Evolutionary conservation across 2,797 vertebrate species (phyloP), one percentile per base, ranked within the genome.

Genomic region (Crocidura indochinensis): DNA sequence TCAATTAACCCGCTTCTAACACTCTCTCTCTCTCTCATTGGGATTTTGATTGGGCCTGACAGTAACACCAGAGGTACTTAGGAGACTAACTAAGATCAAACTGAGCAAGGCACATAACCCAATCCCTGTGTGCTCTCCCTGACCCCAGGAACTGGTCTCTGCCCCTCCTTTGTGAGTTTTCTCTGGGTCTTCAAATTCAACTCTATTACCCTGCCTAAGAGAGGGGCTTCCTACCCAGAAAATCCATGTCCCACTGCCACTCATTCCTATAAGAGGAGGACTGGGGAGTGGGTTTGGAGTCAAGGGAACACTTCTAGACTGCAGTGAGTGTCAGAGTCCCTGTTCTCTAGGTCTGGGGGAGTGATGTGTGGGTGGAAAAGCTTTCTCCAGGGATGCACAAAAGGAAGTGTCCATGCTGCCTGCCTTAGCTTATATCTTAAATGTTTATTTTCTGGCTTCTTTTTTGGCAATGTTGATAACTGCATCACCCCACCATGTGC

Each of bases 331-430:
- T 31, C 80, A 76, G 67, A 84, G 46, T 68, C 6, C 31, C 71
- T 73, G 77, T 29, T 95, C 46, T 77, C 74, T 69, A 56, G 27
- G 38, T n/a, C 9, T 60, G n/a, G n/a, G n/a, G n/a, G n/a, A n/a
- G 60, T 51, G 10, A 31, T 19, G 26, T 46, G 47, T 4, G 24
- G 71, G 71, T 44, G 64, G 64, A 69, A 81, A 51, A 69, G 26
- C 44, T 56, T 10, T 56, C 84, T 91, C 24, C 15, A 78, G 19
- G 11, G 47, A 62, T 76, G 74, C 26, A 20, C 67, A 44, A 67
- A 44, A 65, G 56, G 73, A 79, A 46, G 10, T 46, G 6, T 27
- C 29, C 20, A 1, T 67, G 17, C 26, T 56, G 14, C 15, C 60
- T n/a, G 22, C 65, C 22, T 15, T 19, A 12, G 26, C 71, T 81